These are phyloP conservation scores for Anabacerthia variegaticeps DNA, from an alignment of 2,797 vertebrate genomes.

Conservation along the genomic window DNA sequence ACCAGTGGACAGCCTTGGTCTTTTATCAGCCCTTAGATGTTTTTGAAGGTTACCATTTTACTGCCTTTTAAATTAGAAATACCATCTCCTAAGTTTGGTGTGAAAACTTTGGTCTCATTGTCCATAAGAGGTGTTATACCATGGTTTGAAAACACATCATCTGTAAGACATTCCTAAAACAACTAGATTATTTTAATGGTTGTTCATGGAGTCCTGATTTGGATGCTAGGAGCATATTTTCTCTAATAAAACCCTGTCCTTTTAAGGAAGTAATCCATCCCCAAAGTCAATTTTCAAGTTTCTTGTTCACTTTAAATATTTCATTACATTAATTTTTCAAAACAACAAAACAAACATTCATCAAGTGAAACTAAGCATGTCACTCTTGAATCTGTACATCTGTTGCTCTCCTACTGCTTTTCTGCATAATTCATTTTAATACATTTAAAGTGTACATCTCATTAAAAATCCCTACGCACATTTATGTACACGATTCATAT, in stretches of 20 bases:
- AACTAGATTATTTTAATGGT: not conserved
- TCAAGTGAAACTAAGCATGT: conserved; percentile 81
- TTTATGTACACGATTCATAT: conserved; percentile 61
- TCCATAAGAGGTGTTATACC: not conserved
- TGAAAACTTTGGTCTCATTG: not conserved
- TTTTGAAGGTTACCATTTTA: not conserved
- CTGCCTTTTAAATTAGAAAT: not conserved
- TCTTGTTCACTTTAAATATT: conserved; percentile 80
- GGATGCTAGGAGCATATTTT: conserved; percentile 37
- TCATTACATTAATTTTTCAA: conserved; percentile 82
- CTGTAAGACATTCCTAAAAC: not conserved
- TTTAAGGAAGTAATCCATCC: conserved; percentile 58
- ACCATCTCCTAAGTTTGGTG: not conserved
- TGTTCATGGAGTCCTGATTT: conserved; percentile 17
- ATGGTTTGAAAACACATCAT: not conserved
- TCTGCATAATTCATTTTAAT: conserved; percentile 80
- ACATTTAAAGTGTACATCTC: conserved; percentile 72
- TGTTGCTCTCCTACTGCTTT: conserved; percentile 75
- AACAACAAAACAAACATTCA: conserved; percentile 82
- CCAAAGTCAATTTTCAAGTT: conserved; percentile 72
- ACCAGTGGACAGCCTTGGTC: not conserved
- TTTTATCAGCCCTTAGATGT: not conserved
- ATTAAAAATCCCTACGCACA: conserved; percentile 63
- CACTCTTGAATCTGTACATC: conserved; percentile 76
- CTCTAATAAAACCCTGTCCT: conserved; percentile 12